phyloP scores from a whole-genome alignment of 2,888 invertebrate genomes.

The Elmis aenea region DNA sequence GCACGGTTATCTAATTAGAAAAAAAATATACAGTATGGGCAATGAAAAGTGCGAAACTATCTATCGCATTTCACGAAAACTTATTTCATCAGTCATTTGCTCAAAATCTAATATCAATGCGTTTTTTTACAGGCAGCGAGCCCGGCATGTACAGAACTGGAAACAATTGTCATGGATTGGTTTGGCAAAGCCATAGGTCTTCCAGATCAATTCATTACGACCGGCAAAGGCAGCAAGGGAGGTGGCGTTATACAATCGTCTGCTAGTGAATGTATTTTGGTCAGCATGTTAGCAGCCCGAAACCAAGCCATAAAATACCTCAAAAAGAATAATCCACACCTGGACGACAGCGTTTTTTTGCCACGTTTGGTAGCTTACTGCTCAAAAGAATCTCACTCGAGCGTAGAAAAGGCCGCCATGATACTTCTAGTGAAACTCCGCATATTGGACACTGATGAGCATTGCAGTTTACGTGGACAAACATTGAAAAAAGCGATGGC shows the following conservation, averaged over 20 bases:
- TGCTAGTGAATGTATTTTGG: constrained; percentile 77
- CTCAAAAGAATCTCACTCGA: constrained; percentile 69
- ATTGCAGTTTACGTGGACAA: constrained; percentile 60
- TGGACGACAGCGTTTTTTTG: constrained; percentile 65
- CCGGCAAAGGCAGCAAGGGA: constrained; percentile 55
- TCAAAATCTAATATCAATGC: not conserved
- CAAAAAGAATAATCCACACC: constrained; percentile 50
- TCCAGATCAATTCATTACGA: constrained; percentile 60
- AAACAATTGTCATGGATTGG: constrained; percentile 80
- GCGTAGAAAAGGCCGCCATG: constrained; percentile 75
- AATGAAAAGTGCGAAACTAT: no score
- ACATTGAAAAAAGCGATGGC: constrained; percentile 59
- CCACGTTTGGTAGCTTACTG: constrained; percentile 74
- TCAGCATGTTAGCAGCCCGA: constrained; percentile 71
- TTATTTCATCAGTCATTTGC: no score
- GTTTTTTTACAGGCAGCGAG: constrained; percentile 62
- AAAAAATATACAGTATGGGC: no score
- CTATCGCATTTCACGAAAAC: no score
- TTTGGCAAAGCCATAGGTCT: constrained; percentile 70
- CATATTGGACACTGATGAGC: constrained; percentile 66
- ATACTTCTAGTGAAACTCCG: constrained; percentile 68
- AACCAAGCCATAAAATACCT: constrained; percentile 63
- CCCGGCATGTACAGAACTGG: constrained; percentile 81
- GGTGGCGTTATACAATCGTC: constrained; percentile 82
- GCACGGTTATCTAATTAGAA: no score